These are phyloP conservation scores for Hemicordylus capensis DNA, from an alignment of 2,113 vertebrate species.

Conservation along the genomic window DNA sequence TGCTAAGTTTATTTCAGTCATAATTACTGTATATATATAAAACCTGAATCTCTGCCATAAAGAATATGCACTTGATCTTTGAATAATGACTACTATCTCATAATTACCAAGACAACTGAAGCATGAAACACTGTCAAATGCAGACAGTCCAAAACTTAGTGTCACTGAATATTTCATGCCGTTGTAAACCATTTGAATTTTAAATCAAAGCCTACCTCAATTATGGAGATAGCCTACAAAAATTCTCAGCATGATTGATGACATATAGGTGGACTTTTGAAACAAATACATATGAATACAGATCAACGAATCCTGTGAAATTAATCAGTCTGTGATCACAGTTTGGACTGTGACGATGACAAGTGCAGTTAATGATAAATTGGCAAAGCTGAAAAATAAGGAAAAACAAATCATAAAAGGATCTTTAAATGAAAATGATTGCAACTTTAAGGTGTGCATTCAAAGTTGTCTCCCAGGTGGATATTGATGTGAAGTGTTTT, in stretches of 20 bases:
- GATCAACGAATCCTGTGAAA: background rate
- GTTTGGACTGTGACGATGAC: background rate
- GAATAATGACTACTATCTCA: constrained; percentile 50
- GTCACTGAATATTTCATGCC: constrained; percentile 51
- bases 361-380: background rate
- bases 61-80: constrained; percentile 47
- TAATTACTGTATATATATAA: constrained; percentile 31
- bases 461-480: background rate
- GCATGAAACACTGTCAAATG: constrained; percentile 52
- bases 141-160: constrained; percentile 32
- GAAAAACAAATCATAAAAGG: background rate
- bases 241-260: constrained; percentile 4
- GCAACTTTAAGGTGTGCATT: background rate
- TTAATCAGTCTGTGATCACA: constrained; percentile 1
- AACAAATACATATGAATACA: constrained; percentile 4
- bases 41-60: constrained; percentile 28
- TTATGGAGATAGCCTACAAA: constrained; percentile 11
- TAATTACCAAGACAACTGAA: constrained; percentile 64
- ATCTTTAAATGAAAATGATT: background rate
- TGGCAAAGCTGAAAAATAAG: background rate
- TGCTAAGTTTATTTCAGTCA: constrained; percentile 25
- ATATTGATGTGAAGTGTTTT: background rate
- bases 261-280: background rate
- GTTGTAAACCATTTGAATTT: constrained; percentile 33
- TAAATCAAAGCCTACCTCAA: constrained; percentile 43